Evolutionary conservation across 2,797 vertebrate species (phyloP), one percentile per base, ranked within the genome.

Genomic region (Anas bernieri): DNA sequence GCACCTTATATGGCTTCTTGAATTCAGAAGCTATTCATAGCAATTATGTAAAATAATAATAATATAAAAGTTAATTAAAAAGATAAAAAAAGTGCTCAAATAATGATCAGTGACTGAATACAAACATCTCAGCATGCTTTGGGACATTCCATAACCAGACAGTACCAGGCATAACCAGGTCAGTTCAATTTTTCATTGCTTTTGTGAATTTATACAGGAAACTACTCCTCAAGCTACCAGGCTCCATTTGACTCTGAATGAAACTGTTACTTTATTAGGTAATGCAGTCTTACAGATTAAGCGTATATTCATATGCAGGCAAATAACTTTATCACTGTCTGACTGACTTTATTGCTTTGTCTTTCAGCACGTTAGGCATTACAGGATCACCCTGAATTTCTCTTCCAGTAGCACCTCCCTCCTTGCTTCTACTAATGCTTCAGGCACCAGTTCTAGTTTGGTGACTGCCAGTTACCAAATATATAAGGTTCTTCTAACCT

Each of bases 211-310:
- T 73, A 85, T 85, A 74, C 5, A 72, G 58, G 41, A 86, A 79
- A 22, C 48, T 61, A 55, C 62, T 68, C 70, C 70, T n/a, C 52
- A 77, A 75, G 67, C 31, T 86, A 54, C 28, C 31, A 69, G 52
- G 46, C 31, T 81, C 48, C 11, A 55, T 86, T 41, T 92, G 56
- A 77, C 77, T 75, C 48, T 43, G 45, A 55, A 66, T 92, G 80
- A 90, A 94, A 75, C 64, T 58, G 11, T 50, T 84, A 41, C 77
- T 91, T 90, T 77, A 94, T 86, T 64, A 91, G 41, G 41, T 74
- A 68, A 67, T 55, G 48, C 64, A 80, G 58, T 83, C 72, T 41
- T 62, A 58, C 66, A 92, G 31, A 70, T 59, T 35, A 74, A 14
- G 55, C 35, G 23, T 48, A 86, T 75, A 67, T 75, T 92, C 68